Base-by-base conservation (phyloP, 2,113 vertebrate genomes). In the Malurus cyaneus region DNA sequence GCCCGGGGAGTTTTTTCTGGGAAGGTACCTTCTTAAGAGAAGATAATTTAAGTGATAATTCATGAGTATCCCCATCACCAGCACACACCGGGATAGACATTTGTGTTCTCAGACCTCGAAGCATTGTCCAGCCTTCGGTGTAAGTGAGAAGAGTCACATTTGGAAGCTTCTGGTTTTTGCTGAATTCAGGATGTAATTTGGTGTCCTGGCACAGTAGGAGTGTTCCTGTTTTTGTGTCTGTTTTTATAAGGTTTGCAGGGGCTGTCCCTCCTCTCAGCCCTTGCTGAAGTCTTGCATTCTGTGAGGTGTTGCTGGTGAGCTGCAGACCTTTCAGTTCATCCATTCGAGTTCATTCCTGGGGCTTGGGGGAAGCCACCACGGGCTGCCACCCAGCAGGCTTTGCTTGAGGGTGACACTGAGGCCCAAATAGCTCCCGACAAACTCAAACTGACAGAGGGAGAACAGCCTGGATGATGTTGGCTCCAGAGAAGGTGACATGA, bases 301-400 rank as follows among this genome's bases (percentile, higher is more conserved):
- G 4, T 69, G 29, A 18, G 24, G 23, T 41, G 5, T 17, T 56
- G 69, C 34, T 85, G 52, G 8, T 42, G 49, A 76, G 8, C 49
- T 36, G 59, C 66, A 28, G 20, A 18, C 36, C 44, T 36, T 80
- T 60, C 41, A 44, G 29, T 6, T 61, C 11, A 16, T 46, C 53
- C 1, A 0, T 44, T 17, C 2, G 6, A 29, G 26, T 41, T 28
- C 9, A 4, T 82, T 60, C 47, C 52, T 4, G 2, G 24, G 32
- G 14, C 13, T n/a, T 14, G 9, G 21, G 23, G 31, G 42, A 57
- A 5, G 20, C 32, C 42, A 15, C 17, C 1, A 12, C 26, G 15
- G 0, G 0, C 18, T 74, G 18, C 21, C 2, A 16, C 44, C 28
- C 23, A 20, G 15, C 41, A 72, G 34, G 21, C 12, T 42, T 53